These are phyloP conservation scores for Leptoclinus maculatus DNA, from an alignment of 2,797 vertebrate genomes.

Conservation along the genomic window DNA sequence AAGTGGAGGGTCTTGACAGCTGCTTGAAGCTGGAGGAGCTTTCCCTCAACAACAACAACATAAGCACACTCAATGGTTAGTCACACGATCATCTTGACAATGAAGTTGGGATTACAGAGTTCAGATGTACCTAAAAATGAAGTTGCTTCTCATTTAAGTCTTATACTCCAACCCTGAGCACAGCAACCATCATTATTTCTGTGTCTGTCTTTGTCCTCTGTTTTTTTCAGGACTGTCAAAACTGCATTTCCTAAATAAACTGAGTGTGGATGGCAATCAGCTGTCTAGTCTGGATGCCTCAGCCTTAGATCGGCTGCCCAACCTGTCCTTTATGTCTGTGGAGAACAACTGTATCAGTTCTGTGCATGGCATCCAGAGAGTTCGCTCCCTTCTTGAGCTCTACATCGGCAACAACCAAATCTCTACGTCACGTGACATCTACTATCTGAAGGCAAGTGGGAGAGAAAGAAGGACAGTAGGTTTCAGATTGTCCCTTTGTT, in stretches of 20 bases:
- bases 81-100: background rate
- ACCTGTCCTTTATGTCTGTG: constrained; percentile 87
- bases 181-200: background rate
- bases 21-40: constrained; percentile 89
- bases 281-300: constrained; percentile 83
- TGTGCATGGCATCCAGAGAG: constrained; percentile 85
- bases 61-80: constrained; percentile 87
- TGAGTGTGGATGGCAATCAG: constrained; percentile 88
- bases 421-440: constrained; percentile 86
- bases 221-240: constrained; percentile 83
- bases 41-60: constrained; percentile 87
- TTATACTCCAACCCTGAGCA: background rate
- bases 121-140: background rate
- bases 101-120: background rate
- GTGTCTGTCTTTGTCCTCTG: constrained; percentile 1
- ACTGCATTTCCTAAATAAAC: constrained; percentile 82
- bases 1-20: constrained; percentile 85
- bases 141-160: background rate
- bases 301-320: constrained; percentile 83
- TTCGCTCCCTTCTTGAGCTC: constrained; percentile 85
- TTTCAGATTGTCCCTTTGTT: constrained; percentile 1
- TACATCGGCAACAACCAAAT: constrained; percentile 89
- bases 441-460: constrained; percentile 87
- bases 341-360: constrained; percentile 89
- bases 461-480: background rate